Conservation (phyloP, 2,888 invertebrate genomes). For the Drosophila antonietae region DNA sequence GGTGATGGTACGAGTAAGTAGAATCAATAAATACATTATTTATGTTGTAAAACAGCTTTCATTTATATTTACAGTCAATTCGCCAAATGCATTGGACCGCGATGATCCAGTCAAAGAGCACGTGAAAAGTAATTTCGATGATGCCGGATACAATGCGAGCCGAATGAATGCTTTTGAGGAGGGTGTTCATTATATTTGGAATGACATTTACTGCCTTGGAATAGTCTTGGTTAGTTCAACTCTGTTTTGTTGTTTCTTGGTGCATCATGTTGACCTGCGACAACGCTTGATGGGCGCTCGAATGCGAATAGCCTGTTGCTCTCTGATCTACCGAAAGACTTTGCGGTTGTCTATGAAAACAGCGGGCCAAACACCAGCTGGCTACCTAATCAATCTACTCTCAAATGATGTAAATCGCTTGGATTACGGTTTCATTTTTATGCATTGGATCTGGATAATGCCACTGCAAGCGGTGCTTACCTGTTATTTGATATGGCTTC, state of each 20-base stretch:
- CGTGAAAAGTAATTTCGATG: conserved; percentile 1
- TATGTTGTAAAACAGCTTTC: not conserved
- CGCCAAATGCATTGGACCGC: conserved; percentile 43
- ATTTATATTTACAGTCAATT: conserved; percentile 26
- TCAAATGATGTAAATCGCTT: conserved; percentile 97
- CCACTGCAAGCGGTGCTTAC: conserved; percentile 89
- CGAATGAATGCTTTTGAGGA: conserved; percentile 25
- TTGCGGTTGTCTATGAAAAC: conserved; percentile 89
- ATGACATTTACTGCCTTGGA: conserved; percentile 82
- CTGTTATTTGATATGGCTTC: conserved; percentile 91
- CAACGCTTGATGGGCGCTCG: conserved; percentile 86
- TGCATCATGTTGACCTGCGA: conserved; percentile 84
- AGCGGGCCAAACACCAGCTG: conserved; percentile 90
- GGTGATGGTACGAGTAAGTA: conserved; percentile 17
- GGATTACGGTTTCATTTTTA: conserved; percentile 92
- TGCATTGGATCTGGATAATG: conserved; percentile 95
- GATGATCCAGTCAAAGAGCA: conserved; percentile 45
- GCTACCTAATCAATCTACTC: conserved; percentile 96
- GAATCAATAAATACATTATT: not conserved
- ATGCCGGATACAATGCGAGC: conserved; percentile 23
- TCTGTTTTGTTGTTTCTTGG: conserved; percentile 79
- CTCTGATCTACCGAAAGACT: conserved; percentile 85
- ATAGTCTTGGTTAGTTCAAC: conserved; percentile 80
- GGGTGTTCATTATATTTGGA: conserved; percentile 70
- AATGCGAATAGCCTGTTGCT: conserved; percentile 88